Evolutionary conservation across 2,888 invertebrate species (phyloP), one percentile per base, ranked within the genome.

Genomic region (Cheiracanthium punctorium): DNA sequence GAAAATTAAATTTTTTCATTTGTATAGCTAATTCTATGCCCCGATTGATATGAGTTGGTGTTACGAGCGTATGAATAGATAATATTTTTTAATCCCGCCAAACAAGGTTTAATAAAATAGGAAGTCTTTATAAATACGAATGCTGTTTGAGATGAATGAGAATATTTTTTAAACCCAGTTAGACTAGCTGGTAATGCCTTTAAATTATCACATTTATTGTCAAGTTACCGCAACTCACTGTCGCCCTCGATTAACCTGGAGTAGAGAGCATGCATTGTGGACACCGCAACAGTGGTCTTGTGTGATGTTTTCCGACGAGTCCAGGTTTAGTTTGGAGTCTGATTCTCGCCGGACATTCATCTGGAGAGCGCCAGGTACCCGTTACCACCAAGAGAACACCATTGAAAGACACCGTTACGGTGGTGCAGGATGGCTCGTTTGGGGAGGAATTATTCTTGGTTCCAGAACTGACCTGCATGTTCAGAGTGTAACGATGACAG

Each of bases 311-410:
- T 52, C 73, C 33, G 33, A 75, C 24, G 64, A 75, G 37, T 52
- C 52, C 64, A 75, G 64, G 28, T 75, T 75, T 33, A 64, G 64
- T 20, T 64, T 75, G 64, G 52, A 48, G n/a, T 73, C 73, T 29
- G 52, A 48, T 32, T 73, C 73, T 29, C 0, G 28, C 20, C 48
- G 65, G 30, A 58, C 43, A 10, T 48, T 65, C 37, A 30, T 43
- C 24, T 37, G 64, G 41, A 41, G 41, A 20, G n/a, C 24, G 43
- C 58, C 72, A 43, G 48, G 48, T 41, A 30, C 41, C 28, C 69
- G 69, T 32, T 69, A 69, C 32, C 17, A 69, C 37, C 32, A 69
- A 29, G 17, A 30, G 30, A 20, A n/a, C 20, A 48, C 17, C 74
- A 58, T 58, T 74, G 58, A 74, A 74, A 10, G 24, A 33, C 58